Evolutionary conservation across 2,113 vertebrate species (phyloP).

Genomic region (Platichthys stellatus): DNA sequence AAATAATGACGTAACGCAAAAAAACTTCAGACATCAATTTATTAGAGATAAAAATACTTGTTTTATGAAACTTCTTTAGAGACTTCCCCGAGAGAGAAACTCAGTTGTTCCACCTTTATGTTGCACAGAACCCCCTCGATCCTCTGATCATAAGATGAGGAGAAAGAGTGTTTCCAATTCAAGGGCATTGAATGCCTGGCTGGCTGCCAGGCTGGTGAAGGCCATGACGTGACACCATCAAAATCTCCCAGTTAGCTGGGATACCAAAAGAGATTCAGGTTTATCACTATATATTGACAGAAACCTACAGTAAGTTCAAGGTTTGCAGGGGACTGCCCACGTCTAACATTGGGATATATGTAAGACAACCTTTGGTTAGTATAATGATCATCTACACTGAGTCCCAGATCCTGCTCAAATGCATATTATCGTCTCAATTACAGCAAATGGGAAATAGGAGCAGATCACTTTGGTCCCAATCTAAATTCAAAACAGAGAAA

Average conservation of each 20-base stretch:
- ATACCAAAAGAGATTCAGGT: no score
- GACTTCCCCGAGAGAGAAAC: neutral
- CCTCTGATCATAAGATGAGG: neutral
- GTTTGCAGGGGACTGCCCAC: no score
- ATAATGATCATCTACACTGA: neutral
- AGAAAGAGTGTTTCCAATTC: neutral
- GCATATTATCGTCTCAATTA: neutral
- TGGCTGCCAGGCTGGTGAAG: no score
- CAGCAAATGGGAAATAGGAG: neutral
- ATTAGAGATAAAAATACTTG: neutral
- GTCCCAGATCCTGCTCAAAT: neutral
- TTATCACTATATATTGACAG: no score
- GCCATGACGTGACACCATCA: no score
- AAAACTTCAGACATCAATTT: neutral
- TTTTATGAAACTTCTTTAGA: neutral
- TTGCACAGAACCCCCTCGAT: neutral
- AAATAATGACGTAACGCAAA: no score
- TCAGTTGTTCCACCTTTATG: neutral
- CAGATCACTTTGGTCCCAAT: neutral
- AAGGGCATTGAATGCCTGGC: no score
- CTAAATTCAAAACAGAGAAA: neutral
- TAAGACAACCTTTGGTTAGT: no score
- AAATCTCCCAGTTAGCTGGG: no score
- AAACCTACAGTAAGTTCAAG: no score
- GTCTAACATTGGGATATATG: no score